These are phyloP conservation scores for Parus major DNA, from an alignment of 2,113 vertebrate species.

Conservation along the genomic window DNA sequence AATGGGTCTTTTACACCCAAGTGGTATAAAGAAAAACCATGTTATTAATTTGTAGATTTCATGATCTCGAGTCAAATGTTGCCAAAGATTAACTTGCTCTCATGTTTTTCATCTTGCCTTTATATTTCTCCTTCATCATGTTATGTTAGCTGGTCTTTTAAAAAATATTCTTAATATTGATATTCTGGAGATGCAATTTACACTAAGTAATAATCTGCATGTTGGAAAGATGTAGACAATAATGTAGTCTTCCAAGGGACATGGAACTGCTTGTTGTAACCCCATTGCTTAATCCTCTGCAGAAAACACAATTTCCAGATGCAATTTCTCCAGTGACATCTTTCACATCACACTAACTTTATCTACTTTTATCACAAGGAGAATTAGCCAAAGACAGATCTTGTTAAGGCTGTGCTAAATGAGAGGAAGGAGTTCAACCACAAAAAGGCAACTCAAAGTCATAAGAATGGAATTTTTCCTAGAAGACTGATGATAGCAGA, in stretches of 20 bases:
- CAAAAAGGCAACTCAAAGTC: neutral
- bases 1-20: neutral
- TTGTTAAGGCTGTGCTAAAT: neutral
- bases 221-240: neutral
- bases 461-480: neutral
- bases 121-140: neutral
- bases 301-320: neutral
- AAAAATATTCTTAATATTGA: neutral
- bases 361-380: neutral
- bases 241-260: neutral
- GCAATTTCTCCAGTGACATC: neutral
- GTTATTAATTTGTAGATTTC: neutral
- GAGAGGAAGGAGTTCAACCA: neutral
- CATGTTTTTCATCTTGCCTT: neutral
- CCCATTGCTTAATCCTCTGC: neutral
- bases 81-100: neutral
- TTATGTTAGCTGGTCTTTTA: neutral
- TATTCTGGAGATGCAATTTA: neutral
- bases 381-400: neutral
- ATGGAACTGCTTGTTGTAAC: neutral
- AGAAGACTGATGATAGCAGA: neutral
- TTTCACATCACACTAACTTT: neutral
- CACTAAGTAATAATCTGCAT: rapidly evolving
- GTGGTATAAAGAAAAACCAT: neutral
- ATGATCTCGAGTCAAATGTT: neutral